Conservation (phyloP, 2,113 vertebrate species). For the Zonotrichia leucophrys region DNA sequence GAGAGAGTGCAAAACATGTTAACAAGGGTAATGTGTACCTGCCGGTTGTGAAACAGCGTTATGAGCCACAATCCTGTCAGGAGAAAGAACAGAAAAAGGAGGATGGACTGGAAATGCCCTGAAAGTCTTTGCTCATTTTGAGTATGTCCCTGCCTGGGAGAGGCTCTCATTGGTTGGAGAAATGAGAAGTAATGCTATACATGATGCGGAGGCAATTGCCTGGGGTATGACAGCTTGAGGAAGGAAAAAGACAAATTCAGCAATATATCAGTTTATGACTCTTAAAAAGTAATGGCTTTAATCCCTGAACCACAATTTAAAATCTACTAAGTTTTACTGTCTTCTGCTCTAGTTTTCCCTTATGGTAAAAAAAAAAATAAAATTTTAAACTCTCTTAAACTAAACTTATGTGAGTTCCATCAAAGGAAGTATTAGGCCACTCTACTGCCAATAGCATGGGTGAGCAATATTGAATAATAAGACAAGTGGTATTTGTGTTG, state of each 20-base stretch:
- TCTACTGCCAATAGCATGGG: not conserved
- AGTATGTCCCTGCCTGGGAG: not conserved
- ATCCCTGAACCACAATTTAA: constrained; percentile 29
- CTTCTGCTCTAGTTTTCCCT: not conserved
- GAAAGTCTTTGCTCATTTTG: not conserved
- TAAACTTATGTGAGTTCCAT: not conserved
- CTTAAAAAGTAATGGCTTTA: constrained; percentile 37
- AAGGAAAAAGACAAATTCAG: constrained; percentile 29
- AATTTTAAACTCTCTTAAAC: not conserved
- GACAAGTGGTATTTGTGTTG: not conserved
- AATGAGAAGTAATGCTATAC: not conserved
- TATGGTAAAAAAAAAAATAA: not conserved
- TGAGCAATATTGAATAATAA: not conserved
- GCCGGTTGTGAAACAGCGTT: not conserved
- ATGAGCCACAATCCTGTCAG: not conserved
- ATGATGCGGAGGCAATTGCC: not conserved
- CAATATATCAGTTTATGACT: constrained; percentile 6
- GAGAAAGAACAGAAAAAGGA: not conserved
- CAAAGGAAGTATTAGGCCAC: not conserved
- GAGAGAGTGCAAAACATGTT: not conserved
- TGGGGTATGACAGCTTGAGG: constrained; percentile 8
- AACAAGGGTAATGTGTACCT: not conserved
- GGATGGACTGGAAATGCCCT: not conserved
- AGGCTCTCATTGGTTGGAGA: not conserved
- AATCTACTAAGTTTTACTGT: not conserved